phyloP scores from a whole-genome alignment of 2,888 invertebrate genomes.

The Limnephilus auricula region DNA sequence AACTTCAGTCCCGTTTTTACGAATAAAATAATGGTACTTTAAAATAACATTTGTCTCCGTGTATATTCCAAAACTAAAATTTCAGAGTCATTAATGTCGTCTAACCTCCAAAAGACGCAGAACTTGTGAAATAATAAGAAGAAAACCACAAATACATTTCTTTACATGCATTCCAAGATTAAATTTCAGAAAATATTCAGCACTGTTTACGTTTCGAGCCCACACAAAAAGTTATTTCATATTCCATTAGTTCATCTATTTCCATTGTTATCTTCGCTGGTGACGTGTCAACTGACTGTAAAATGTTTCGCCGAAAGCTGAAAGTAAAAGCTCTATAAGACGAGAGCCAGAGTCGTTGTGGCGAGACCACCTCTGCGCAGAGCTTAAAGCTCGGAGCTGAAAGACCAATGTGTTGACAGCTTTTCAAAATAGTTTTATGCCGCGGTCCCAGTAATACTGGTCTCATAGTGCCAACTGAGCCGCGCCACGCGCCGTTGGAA shows the following conservation, averaged over 20 bases:
- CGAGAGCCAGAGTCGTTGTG: not conserved
- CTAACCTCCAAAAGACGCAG: no score
- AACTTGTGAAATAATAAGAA: no score
- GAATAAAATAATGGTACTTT: no score
- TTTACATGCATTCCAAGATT: not conserved
- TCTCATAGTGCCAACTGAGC: not conserved
- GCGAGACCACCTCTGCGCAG: slow-evolving; percentile 55
- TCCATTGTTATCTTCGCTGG: not conserved
- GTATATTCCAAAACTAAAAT: no score
- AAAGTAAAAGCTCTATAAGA: not conserved
- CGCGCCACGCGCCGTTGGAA: not conserved
- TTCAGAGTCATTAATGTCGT: no score
- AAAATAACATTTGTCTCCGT: no score
- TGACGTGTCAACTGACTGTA: not conserved
- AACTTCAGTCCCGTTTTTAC: no score
- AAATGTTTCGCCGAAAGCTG: not conserved
- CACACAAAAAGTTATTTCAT: not conserved
- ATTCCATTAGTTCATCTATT: not conserved
- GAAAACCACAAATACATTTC: no score
- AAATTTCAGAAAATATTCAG: not conserved
- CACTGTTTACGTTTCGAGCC: not conserved
- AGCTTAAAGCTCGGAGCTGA: not conserved
- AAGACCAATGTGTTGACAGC: slow-evolving; percentile 59
- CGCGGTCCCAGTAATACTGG: not conserved
- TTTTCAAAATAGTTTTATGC: slow-evolving; percentile 63